Evolutionary conservation across 2,888 invertebrate species (phyloP), one percentile per base, ranked within the genome.

Genomic region (Drosophila heteroneura): DNA sequence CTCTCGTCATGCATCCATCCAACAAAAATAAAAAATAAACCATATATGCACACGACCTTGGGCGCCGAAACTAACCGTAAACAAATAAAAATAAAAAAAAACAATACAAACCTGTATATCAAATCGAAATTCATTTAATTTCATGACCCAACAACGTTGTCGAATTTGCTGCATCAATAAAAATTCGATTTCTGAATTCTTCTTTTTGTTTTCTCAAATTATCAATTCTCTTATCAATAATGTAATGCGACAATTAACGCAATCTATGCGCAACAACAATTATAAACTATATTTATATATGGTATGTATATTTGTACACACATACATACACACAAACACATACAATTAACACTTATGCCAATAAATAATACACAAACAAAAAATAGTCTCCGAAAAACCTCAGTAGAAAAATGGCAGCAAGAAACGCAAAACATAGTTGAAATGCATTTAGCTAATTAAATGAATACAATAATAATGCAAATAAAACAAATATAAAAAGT

Each of bases 261-360:
- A 62, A 80, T 60, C 71, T 75, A 65, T 81, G 77, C 67, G 72
- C 81, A 78, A 83, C 74, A 90, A 89, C 74, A 90, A 89, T 74
- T 77, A 75, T 49, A 74, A 78, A 73, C 68, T 67, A 63, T 81
- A 61, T 73, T 73, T 70, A 72, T 64, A 73, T 84, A 88, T 91
- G 89, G 89, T 89, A 90, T 91, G 91, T 91, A 91, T 90, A 91
- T 90, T 89, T 88, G 91, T 87, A 91, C 75, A 84, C 84, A 79
- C 75, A 39, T 28, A 72, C 66, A 74, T 41, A 53, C 12, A 63
- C 33, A 74, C 53, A 68, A 54, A 22, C 14, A 56, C 32, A 64
- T 33, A 57, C 51, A 65, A 51, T 59, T 47, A 16, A 16, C 26
- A 47, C 22, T 33, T 37, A 53, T 47, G 47, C 9, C 19, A 30